Conservation (phyloP, 2,113 vertebrate genomes). For the Pollimyrus isidori region DNA sequence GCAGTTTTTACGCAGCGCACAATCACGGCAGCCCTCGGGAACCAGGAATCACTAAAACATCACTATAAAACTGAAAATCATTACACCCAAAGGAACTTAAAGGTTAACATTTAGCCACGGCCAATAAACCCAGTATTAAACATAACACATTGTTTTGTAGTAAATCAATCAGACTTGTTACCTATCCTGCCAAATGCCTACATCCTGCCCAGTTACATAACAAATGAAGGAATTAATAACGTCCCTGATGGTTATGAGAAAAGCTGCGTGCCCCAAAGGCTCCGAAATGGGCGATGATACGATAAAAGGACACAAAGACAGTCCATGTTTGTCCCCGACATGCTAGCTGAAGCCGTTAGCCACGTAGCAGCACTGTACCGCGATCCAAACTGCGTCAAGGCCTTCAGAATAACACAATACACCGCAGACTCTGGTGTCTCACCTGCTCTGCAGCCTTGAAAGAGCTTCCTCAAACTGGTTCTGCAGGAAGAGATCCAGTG, state of each 20-base stretch:
- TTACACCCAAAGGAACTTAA: background rate
- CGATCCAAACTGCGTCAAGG: background rate
- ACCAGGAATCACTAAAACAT: background rate
- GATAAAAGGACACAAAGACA: background rate
- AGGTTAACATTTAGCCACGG: background rate
- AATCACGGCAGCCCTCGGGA: background rate
- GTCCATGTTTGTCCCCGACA: background rate
- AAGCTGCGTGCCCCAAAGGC: background rate
- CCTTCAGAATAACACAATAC: background rate
- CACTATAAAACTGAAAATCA: background rate
- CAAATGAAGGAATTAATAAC: background rate
- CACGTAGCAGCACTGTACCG: background rate
- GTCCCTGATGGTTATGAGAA: background rate
- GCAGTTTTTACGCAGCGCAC: background rate
- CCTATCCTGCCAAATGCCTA: background rate
- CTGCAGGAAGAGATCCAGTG: slow-evolving; percentile 86
- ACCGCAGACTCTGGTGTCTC: slow-evolving; percentile 33
- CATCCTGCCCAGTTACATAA: background rate
- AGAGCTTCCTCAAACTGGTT: slow-evolving; percentile 89
- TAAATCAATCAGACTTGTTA: background rate
- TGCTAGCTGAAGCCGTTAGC: background rate
- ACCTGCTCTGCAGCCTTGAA: slow-evolving; percentile 76
- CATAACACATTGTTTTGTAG: background rate
- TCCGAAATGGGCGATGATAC: background rate
- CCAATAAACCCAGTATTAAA: background rate